Percentiles rank a stretch among this genome's conserved stretches.
Evolutionary conservation across 2,113 vertebrate genomes (phyloP).

Genomic region (Corydoras maculifer): DNA sequence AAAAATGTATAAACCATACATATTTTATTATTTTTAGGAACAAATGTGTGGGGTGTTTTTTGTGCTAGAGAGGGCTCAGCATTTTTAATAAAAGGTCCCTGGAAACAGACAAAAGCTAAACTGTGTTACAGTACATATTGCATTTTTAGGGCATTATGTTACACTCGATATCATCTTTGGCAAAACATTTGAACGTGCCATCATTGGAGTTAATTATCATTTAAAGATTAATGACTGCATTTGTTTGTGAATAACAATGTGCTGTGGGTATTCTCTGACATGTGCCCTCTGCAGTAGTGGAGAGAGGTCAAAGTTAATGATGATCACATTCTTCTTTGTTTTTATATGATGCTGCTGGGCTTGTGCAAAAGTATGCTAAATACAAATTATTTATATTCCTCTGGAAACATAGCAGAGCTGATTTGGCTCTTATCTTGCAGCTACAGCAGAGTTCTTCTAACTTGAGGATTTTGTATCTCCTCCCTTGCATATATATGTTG

Average conservation of each 20-base stretch:
- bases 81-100: conserved; percentile 6
- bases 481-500: conserved; percentile 11
- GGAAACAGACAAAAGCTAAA: conserved; percentile 5
- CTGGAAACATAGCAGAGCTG: not conserved
- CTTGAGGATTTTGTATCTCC: not conserved
- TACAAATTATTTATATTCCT: not conserved
- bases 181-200: not conserved
- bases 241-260: not conserved
- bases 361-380: conserved; percentile 21
- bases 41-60: not conserved
- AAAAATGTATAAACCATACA: conserved; percentile 13
- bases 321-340: not conserved
- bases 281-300: not conserved
- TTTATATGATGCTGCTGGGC: not conserved
- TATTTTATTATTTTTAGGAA: conserved; percentile 4
- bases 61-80: not conserved
- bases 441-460: conserved; percentile 14
- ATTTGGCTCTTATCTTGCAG: conserved; percentile 3
- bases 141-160: not conserved
- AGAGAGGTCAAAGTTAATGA: conserved; percentile 24
- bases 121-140: not conserved
- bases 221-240: not conserved
- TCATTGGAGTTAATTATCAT: not conserved
- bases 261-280: conserved; percentile 5
- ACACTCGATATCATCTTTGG: not conserved